A percentile compares a stretch with the other conserved stretches of the same genome.
phyloP scores from a whole-genome alignment of 64 coral and sea anemone genomes.

The Cladopsammia gracilis region DNA sequence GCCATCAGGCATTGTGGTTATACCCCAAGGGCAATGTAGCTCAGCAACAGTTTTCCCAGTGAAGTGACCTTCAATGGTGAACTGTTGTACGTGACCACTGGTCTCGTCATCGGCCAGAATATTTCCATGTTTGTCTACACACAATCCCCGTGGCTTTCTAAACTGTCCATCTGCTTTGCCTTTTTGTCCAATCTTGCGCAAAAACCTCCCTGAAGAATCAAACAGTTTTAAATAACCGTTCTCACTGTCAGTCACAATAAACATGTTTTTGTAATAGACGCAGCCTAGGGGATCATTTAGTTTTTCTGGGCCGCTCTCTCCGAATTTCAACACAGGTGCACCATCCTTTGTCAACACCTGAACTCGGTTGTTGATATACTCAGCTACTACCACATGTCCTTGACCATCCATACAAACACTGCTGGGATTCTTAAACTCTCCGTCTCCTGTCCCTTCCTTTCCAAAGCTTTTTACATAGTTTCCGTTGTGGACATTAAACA shows the following conservation, averaged over 20 bases:
- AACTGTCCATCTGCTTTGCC: background rate
- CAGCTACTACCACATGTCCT: constrained; percentile 36
- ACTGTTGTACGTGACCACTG: background rate
- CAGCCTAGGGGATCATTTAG: background rate
- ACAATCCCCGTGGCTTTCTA: background rate
- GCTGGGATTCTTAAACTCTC: background rate
- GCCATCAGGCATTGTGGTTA: too few relatives aligned
- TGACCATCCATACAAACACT: constrained; percentile 38
- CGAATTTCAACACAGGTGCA: background rate
- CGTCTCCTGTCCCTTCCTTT: background rate
- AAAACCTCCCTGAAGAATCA: background rate
- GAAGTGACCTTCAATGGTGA: background rate
- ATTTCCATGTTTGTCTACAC: background rate
- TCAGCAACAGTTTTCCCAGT: too few relatives aligned
- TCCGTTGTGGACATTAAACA: constrained; percentile 5
- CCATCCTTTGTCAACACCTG: constrained; percentile 24
- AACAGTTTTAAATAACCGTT: background rate
- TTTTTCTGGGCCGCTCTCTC: background rate
- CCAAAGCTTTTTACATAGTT: constrained; percentile 22
- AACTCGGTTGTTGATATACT: background rate
- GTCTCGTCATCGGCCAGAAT: background rate
- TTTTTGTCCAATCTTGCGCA: background rate
- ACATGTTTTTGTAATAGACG: background rate
- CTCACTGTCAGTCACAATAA: background rate
- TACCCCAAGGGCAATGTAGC: too few relatives aligned